Conservation (phyloP, 2,113 vertebrate species). For the Brevimyrus niger region DNA sequence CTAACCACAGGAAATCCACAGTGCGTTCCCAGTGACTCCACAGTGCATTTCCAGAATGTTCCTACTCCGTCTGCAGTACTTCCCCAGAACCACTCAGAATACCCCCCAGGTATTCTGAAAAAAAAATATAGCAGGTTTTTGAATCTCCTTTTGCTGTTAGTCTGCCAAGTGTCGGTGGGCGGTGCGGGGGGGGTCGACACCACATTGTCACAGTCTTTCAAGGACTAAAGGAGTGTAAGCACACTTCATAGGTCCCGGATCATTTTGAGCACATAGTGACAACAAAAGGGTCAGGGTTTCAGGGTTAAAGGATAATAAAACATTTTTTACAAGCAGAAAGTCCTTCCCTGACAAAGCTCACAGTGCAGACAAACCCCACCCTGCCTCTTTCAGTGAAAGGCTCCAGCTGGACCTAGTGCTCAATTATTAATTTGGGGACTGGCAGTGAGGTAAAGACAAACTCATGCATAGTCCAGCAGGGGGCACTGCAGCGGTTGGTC, state of each 20-base stretch:
- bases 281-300: neutral
- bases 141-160: neutral
- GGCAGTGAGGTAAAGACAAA: neutral
- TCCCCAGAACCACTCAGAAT: neutral
- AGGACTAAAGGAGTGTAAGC: neutral
- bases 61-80: neutral
- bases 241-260: neutral
- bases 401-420: neutral
- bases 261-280: neutral
- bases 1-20: neutral
- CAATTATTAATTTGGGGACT: neutral
- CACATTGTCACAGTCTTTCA: neutral
- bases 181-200: neutral
- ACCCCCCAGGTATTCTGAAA: no score
- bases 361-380: neutral
- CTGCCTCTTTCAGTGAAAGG: neutral
- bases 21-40: neutral
- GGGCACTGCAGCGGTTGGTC: neutral
- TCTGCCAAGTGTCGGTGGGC: neutral
- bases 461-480: neutral
- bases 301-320: neutral
- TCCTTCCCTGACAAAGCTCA: neutral
- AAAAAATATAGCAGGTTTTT: neutral
- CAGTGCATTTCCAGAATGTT: neutral
- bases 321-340: neutral